Percentiles rank a stretch among this genome's conserved stretches.
phyloP scores from a whole-genome alignment of 2,797 vertebrate species.

The Geotrypetes seraphini region DNA sequence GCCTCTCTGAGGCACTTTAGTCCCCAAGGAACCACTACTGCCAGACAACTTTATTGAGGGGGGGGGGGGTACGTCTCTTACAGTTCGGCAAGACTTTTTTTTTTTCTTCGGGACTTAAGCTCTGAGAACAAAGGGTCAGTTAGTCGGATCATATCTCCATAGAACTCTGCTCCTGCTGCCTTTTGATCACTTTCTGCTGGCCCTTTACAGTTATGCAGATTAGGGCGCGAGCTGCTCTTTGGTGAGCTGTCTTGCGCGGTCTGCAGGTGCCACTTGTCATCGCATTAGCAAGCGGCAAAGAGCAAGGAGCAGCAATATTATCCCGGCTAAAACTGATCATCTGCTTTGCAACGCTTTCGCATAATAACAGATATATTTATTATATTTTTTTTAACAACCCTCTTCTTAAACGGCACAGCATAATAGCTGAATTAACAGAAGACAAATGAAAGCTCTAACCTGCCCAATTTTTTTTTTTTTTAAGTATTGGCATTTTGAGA shows the following conservation, averaged over 20 bases:
- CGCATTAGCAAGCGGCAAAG: conserved; percentile 34
- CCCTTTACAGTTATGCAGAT: conserved; percentile 39
- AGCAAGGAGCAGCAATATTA: conserved; percentile 26
- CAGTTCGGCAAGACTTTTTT: conserved; percentile 45
- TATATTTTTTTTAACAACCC: too few relatives aligned
- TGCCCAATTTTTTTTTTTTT: too few relatives aligned
- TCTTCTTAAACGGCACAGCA: too few relatives aligned
- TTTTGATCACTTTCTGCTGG: conserved; percentile 52
- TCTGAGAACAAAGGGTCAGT: conserved; percentile 31
- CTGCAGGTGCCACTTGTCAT: conserved; percentile 56
- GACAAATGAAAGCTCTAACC: too few relatives aligned
- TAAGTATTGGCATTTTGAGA: too few relatives aligned
- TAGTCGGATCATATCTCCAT: conserved; percentile 40
- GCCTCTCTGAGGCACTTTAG: too few relatives aligned
- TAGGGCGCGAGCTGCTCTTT: conserved; percentile 48
- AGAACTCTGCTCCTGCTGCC: conserved; percentile 24
- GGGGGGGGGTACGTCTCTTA: too few relatives aligned
- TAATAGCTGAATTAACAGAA: too few relatives aligned
- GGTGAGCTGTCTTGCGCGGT: conserved; percentile 44
- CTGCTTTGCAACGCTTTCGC: not conserved
- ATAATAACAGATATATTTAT: too few relatives aligned
- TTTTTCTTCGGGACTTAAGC: conserved; percentile 31
- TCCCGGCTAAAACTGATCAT: not conserved
- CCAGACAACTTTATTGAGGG: too few relatives aligned
- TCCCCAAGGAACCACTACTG: too few relatives aligned